Base-by-base conservation (phyloP, 2,888 invertebrate genomes). In the Campaea margaritaria region DNA sequence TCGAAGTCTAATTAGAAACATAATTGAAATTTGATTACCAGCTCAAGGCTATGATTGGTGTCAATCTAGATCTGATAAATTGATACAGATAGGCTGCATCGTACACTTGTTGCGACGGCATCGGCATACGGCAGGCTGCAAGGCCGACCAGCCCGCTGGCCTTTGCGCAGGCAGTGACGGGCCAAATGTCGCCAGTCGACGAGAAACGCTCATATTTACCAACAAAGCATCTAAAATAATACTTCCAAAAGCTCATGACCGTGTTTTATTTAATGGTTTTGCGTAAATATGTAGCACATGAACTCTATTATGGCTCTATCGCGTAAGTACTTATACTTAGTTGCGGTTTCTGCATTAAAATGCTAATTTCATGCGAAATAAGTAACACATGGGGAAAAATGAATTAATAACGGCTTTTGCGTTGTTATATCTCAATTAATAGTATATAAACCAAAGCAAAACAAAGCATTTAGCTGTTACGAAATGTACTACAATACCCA, bases 81-180 rank as follows among this genome's bases (percentile, higher is more conserved):
- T 55, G 64, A 61, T 59, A 60, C 48, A 57, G 67, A 67, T 67
- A 64, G 27, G 55, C 60, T 34, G 62, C 69, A 64, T 70, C 71
- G 75, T 79, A 79, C 90, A 91, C 90, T 87, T 90, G 90, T 87
- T 81, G 76, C 74, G 74, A 69, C 13, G 60, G 62, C n/a, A n/a
- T n/a, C n/a, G n/a, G n/a, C n/a, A n/a, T n/a, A n/a, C n/a, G n/a
- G n/a, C n/a, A n/a, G n/a, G n/a, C 49, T 62, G 76, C 89, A 88
- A 91, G 91, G 89, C 79, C 86, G 78, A 50, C 52, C 68, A 60
- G 72, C 75, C 73, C 67, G 74, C 74, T 79, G 85, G 84, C 87
- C 87, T 87, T 84, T 82, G 70, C 65, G 66, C 71, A 74, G 87
- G 66, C 71, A 74, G 87, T 81, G 89, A 83, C 94, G 90, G 81